These are phyloP conservation scores for Tribolium castaneum DNA, from an alignment of 1,140 invertebrate species.

Conservation along the genomic window DNA sequence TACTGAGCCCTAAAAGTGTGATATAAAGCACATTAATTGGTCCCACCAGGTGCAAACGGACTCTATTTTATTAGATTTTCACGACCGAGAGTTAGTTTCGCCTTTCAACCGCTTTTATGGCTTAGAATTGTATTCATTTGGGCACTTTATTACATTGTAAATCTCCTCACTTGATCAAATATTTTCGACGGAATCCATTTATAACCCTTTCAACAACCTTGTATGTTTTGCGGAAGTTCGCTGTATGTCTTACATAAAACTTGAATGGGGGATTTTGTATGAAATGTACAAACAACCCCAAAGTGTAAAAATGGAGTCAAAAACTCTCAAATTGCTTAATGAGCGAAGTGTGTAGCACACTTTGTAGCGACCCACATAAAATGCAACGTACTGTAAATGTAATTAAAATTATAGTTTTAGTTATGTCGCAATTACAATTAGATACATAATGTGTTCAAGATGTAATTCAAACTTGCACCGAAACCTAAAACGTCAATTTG, in stretches of 20 bases:
- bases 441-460: not conserved
- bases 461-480: not conserved
- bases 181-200: conserved; percentile 13
- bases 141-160: conserved; percentile 30
- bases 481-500: conserved; percentile 6
- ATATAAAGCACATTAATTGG: conserved; percentile 28
- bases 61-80: conserved; percentile 26
- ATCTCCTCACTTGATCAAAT: conserved; percentile 20
- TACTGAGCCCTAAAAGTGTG: not conserved
- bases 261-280: not conserved
- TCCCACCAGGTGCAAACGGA: conserved; percentile 25
- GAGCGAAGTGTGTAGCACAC: not conserved
- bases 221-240: not conserved
- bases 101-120: conserved; percentile 30
- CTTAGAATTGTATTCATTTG: conserved; percentile 33
- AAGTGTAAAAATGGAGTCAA: too few species aligned
- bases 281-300: not conserved
- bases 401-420: not conserved
- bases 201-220: conserved; percentile 8
- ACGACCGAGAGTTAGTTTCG: conserved; percentile 5
- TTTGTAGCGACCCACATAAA: not conserved
- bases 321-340: too few species aligned
- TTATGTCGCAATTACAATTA: not conserved
- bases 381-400: not conserved
- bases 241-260: not conserved